Base-by-base conservation (phyloP, 2,888 invertebrate species). In the Drosophila phalerata region DNA sequence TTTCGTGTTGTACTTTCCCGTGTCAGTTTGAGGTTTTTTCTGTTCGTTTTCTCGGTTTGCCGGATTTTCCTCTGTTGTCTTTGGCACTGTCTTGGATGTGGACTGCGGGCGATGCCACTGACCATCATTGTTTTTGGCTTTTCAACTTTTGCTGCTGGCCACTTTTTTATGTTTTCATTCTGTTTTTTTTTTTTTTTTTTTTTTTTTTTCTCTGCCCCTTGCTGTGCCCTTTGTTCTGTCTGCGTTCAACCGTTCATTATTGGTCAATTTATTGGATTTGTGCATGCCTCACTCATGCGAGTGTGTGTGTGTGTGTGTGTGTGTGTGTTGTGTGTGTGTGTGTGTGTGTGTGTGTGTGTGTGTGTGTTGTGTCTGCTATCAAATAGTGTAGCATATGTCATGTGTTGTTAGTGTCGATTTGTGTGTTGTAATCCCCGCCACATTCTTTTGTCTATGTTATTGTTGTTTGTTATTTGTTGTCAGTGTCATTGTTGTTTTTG, bases 211-310 rank as follows among this genome's bases (percentile, higher is more conserved):
- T 64, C 69, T 42, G 69, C 30, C 3, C 15, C 4, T 38, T 38
- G 11, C 17, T 45, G 19, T 15, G 22, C 17, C 22, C 34, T 40
- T 38, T 42, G 37, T 48, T 42, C 51, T 49, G 72, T 63, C 65
- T 85, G 85, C 70, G 76, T 80, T 79, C 73, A 81, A 85, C 76
- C 88, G 86, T 88, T 88, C 88, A 88, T 87, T 83, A 85, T 87
- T 90, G 90, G 85, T 87, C 89, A 90, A 90, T 90, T 90, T 90
- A 91, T 90, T 91, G 90, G 89, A 86, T 87, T 81, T 88, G 82
- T 77, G 79, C 85, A 83, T 79, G 82, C 75, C 67, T 53, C 73
- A 72, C 58, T 60, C 65, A 48, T 28, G 10, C 30, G 48, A 45
- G 8, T 66, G 15, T 53, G 37, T 66, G 19, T 60, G 15, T 64